Percentiles rank a stretch among this genome's conserved stretches.
Conservation (phyloP, 1,140 invertebrate genomes). For the Drosophila albomicans region DNA sequence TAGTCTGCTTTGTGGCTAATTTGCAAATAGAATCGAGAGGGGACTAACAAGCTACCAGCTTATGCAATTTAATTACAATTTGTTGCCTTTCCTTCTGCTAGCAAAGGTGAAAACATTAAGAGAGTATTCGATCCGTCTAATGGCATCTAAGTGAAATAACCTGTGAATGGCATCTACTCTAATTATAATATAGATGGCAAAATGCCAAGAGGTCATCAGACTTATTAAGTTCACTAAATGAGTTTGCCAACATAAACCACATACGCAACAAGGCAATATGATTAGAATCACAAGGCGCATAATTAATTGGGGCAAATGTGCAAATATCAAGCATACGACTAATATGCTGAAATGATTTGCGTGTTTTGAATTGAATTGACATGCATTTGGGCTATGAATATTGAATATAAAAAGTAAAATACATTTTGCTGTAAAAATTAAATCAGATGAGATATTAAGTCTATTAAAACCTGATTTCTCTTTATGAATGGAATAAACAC, state of each 20-base stretch:
- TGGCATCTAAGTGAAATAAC: background rate
- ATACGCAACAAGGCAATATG: background rate
- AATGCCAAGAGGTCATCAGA: background rate
- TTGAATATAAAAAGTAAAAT: background rate
- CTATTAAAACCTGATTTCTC: background rate
- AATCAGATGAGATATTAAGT: conserved; percentile 7
- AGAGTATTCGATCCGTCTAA: background rate
- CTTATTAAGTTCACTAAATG: background rate
- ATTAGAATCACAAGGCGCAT: conserved; percentile 14
- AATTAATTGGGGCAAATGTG: conserved; percentile 45
- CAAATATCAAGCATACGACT: conserved; percentile 54
- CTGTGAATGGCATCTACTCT: background rate
- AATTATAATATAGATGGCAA: background rate
- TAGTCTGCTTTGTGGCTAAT: conserved; percentile 72
- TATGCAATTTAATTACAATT: conserved; percentile 69
- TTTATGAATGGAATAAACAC: background rate
- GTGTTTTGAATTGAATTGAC: conserved; percentile 17
- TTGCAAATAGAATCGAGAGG: conserved; percentile 61
- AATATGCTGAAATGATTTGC: conserved; percentile 19
- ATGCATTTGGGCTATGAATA: conserved; percentile 42
- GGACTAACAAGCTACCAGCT: conserved; percentile 1
- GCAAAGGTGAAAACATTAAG: conserved; percentile 19
- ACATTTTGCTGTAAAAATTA: background rate
- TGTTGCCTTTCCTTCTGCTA: background rate
- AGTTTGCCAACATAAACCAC: background rate